Conservation (phyloP, 92 coral and sea anemone genomes). For the Actinernus sp. region DNA sequence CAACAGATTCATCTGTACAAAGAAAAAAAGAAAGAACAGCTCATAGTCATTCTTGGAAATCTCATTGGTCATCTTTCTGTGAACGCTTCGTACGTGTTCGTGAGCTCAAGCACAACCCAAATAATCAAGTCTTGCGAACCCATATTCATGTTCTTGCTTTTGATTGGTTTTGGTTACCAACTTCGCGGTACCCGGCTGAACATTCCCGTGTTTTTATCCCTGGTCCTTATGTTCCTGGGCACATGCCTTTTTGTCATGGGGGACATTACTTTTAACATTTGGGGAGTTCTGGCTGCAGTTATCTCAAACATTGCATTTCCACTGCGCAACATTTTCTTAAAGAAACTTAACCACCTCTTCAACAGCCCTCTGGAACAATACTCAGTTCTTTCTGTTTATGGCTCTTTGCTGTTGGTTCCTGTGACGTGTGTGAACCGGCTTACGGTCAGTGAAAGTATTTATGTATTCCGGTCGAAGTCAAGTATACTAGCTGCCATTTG, state of each 20-base stretch:
- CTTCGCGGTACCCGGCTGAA: not conserved
- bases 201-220: not conserved
- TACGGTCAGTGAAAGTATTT: not conserved
- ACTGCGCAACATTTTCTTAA: conserved; percentile 26
- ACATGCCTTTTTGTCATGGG: conserved; percentile 8
- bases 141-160: not conserved
- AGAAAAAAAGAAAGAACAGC: too few species aligned
- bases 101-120: not conserved
- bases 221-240: conserved; percentile 12
- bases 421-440: conserved; percentile 2
- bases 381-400: not conserved
- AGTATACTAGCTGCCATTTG: conserved; percentile 3
- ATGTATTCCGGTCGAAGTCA: not conserved
- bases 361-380: conserved; percentile 19
- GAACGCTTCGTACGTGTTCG: conserved; percentile 3
- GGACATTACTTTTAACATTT: not conserved
- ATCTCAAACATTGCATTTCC: conserved; percentile 10
- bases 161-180: not conserved
- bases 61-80: conserved; percentile 5
- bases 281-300: conserved; percentile 24
- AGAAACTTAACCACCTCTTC: not conserved
- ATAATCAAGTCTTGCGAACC: conserved; percentile 1
- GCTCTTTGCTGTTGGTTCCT: conserved; percentile 13
- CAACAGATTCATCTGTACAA: too few species aligned
- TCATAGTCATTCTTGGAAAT: conserved; percentile 6